A percentile compares a stretch with the other conserved stretches of the same genome.
Conservation (phyloP, 2,888 invertebrate genomes). For the Caenorhabditis imperialis region DNA sequence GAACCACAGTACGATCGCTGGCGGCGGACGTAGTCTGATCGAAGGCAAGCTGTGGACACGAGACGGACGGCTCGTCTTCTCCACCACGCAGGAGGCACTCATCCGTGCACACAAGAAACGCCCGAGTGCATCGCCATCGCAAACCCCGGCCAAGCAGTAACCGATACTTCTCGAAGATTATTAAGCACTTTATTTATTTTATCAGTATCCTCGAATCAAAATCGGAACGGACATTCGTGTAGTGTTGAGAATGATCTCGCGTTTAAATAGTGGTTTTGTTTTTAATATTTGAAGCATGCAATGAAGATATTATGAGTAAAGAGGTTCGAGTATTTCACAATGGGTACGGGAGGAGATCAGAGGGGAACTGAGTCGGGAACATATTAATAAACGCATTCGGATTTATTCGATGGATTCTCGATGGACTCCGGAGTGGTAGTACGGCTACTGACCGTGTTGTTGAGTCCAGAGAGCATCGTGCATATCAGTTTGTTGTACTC, state of each 20-base stretch:
- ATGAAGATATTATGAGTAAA: background rate
- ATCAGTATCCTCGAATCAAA: conserved; percentile 19
- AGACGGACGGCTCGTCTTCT: conserved; percentile 79
- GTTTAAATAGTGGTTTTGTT: background rate
- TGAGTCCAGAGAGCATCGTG: conserved; percentile 51
- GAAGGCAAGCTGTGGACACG: conserved; percentile 79
- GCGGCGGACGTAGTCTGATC: conserved; percentile 78
- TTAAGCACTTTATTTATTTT: conserved; percentile 15
- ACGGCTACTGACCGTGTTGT: conserved; percentile 35
- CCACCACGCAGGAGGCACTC: conserved; percentile 80
- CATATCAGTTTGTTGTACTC: conserved; percentile 74
- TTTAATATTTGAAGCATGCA: conserved; percentile 3
- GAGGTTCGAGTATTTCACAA: background rate
- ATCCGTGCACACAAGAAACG: conserved; percentile 71
- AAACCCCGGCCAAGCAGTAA: conserved; percentile 8
- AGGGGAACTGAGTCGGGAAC: background rate
- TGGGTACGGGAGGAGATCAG: background rate
- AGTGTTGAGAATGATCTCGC: conserved; percentile 40
- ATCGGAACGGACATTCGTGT: conserved; percentile 43
- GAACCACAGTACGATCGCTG: conserved; percentile 79
- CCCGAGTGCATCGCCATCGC: conserved; percentile 29
- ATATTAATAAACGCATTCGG: background rate
- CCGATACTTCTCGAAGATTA: background rate
- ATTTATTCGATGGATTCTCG: conserved; percentile 8
- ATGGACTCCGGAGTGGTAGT: conserved; percentile 46